These are phyloP conservation scores for Chloropsis hardwickii DNA, from an alignment of 2,113 vertebrate genomes.

Conservation along the genomic window DNA sequence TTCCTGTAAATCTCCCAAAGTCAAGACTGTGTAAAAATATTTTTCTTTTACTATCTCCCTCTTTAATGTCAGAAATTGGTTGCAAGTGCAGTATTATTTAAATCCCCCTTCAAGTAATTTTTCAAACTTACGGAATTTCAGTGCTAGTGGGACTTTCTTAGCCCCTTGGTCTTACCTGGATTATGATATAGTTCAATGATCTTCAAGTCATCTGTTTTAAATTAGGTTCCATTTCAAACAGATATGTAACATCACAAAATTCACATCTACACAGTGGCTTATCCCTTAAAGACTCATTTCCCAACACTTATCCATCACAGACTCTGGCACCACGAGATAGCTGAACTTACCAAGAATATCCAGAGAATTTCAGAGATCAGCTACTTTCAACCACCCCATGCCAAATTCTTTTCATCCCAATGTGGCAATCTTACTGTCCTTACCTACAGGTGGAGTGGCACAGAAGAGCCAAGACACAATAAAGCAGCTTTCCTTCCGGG, in stretches of 20 bases:
- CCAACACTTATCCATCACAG: accelerated
- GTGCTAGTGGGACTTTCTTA: neutral
- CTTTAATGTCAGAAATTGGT: neutral
- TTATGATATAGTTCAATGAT: neutral
- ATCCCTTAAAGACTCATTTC: neutral
- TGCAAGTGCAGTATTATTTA: neutral
- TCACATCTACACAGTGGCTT: neutral
- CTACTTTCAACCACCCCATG: neutral
- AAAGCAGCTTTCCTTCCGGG: neutral
- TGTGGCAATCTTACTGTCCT: neutral
- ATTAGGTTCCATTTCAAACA: neutral
- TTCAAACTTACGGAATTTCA: neutral
- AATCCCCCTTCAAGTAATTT: neutral
- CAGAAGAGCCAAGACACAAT: neutral
- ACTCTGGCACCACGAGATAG: neutral
- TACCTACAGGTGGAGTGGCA: neutral
- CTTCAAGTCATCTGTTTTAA: neutral
- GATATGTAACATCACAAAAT: neutral
- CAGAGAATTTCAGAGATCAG: neutral
- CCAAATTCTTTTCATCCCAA: neutral
- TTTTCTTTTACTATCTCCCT: neutral
- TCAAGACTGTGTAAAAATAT: neutral
- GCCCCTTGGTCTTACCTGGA: neutral
- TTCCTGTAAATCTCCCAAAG: neutral
- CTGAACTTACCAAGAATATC: neutral